Evolutionary conservation across 2,797 vertebrate species (phyloP).

Genomic region (Mionectes olivaceus): DNA sequence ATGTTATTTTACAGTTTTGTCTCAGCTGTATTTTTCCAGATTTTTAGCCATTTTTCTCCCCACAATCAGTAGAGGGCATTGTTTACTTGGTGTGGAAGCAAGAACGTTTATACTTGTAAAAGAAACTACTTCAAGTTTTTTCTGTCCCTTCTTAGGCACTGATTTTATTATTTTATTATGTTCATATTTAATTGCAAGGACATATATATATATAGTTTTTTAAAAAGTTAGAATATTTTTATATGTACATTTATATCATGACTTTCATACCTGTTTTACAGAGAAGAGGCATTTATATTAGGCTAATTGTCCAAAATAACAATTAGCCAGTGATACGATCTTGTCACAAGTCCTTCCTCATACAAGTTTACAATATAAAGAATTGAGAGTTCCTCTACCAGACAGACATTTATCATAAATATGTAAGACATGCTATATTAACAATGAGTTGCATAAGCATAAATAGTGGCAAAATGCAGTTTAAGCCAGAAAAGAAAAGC

Average conservation of each 20-base stretch:
- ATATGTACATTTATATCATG: not conserved
- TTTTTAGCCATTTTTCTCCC: not conserved
- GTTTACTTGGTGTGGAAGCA: not conserved
- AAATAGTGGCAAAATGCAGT: not conserved
- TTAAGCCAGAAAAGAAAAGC: not conserved
- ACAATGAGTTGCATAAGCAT: not conserved
- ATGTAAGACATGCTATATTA: not conserved
- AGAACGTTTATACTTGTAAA: not conserved
- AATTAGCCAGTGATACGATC: not conserved
- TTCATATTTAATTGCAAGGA: not conserved
- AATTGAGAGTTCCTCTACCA: not conserved
- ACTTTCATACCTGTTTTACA: not conserved
- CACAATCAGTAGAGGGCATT: constrained; percentile 9
- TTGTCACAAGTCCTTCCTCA: not conserved
- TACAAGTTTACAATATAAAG: not conserved
- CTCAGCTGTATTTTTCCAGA: not conserved
- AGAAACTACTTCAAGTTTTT: not conserved
- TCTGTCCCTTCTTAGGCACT: not conserved
- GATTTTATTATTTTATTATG: not conserved
- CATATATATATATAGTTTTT: rapidly evolving
- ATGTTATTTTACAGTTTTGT: not conserved
- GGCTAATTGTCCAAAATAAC: not conserved
- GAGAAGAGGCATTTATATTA: not conserved
- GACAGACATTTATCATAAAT: not conserved
- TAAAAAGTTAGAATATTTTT: not conserved